Evolutionary conservation across 2,797 vertebrate species (phyloP).

Genomic region (Hephaestus fuliginosus): DNA sequence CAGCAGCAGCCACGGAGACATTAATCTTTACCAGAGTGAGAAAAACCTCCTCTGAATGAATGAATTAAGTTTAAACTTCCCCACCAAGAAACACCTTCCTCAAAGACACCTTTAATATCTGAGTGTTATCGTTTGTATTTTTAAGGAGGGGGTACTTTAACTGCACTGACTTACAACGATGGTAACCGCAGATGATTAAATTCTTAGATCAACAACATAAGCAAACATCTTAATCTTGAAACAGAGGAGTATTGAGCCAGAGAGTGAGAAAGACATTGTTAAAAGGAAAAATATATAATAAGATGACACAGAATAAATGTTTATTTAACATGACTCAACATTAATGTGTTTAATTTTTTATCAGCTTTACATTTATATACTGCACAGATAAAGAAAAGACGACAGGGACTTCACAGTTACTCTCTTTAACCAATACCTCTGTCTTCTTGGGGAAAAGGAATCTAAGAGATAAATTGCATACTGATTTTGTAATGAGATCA

Average conservation of each 20-base stretch:
- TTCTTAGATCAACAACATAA: not conserved
- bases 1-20: conserved; percentile 33
- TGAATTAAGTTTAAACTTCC: conserved; percentile 23
- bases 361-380: not conserved
- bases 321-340: not conserved
- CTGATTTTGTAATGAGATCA: not conserved
- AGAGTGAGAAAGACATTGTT: not conserved
- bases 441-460: not conserved
- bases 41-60: conserved; percentile 11
- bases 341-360: not conserved
- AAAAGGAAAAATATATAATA: not conserved
- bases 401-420: not conserved
- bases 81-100: conserved; percentile 25
- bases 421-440: not conserved
- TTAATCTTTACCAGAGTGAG: conserved; percentile 35
- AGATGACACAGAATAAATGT: not conserved
- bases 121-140: not conserved
- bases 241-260: not conserved
- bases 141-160: not conserved
- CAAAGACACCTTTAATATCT: conserved; percentile 10
- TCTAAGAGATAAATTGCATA: not conserved
- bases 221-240: not conserved
- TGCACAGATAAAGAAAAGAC: not conserved
- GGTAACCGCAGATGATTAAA: not conserved
- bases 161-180: not conserved